phyloP scores from a whole-genome alignment of 2,797 vertebrate genomes.

The Ara ararauna region DNA sequence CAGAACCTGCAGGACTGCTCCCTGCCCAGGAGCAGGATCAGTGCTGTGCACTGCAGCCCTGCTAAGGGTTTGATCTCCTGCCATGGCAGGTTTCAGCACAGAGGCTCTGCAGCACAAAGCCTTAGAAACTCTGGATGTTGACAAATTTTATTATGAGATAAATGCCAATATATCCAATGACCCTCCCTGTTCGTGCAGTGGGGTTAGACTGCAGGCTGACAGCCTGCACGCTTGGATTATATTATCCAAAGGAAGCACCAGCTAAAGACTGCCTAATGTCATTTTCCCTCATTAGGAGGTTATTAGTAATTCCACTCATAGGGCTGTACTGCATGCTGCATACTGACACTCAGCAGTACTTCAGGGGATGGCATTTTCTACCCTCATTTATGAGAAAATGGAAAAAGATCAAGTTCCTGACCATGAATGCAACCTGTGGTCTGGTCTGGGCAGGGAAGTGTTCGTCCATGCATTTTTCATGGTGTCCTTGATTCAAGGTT shows the following conservation, averaged over 20 bases:
- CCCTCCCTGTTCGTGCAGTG: background rate
- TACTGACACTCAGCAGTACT: background rate
- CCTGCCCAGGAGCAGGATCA: background rate
- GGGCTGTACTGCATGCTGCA: background rate
- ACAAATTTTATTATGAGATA: background rate
- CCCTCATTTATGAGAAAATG: background rate
- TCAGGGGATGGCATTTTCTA: background rate
- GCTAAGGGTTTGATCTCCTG: background rate
- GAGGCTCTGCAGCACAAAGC: background rate
- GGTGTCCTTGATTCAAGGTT: background rate
- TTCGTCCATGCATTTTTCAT: background rate
- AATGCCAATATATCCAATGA: background rate
- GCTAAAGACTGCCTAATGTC: slow-evolving; percentile 40
- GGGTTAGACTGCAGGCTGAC: slow-evolving; percentile 18
- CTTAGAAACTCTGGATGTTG: background rate
- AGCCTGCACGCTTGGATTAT: background rate
- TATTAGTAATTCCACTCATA: background rate
- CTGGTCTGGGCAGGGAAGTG: background rate
- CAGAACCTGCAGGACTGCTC: fast-evolving
- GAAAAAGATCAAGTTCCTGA: background rate
- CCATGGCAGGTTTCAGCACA: fast-evolving
- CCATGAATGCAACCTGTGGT: background rate
- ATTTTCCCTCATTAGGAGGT: slow-evolving; percentile 44
- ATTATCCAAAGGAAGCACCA: slow-evolving; percentile 43
- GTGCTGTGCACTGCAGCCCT: background rate